Conservation (phyloP, 1,140 invertebrate species). For the Cyphomyrmex costatus region DNA sequence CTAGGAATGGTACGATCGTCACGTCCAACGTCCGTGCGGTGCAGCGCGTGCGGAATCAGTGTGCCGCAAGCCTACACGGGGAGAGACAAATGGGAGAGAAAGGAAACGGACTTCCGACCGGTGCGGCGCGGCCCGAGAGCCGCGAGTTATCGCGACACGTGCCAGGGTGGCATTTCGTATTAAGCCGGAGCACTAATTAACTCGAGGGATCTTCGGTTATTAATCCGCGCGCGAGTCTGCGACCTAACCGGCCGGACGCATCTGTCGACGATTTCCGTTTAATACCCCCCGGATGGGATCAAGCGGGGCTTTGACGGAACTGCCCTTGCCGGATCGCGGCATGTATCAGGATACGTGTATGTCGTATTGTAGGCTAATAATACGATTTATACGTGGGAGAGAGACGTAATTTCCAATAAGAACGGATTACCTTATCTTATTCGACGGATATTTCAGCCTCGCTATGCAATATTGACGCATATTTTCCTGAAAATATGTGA, state of each 20-base stretch:
- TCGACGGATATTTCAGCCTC: neutral
- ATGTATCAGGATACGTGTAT: neutral
- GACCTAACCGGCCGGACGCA: constrained; percentile 48
- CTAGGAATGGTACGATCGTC: constrained; percentile 59
- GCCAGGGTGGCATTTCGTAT: constrained; percentile 58
- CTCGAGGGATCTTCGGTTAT: constrained; percentile 59
- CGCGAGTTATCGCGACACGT: constrained; percentile 63
- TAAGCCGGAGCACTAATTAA: constrained; percentile 62
- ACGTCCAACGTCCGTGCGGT: constrained; percentile 49
- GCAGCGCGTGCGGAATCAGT: constrained; percentile 38
- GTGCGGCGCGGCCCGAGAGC: neutral
- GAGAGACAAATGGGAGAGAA: neutral
- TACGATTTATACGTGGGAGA: neutral
- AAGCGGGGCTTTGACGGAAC: constrained; percentile 44
- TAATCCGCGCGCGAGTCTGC: constrained; percentile 50
- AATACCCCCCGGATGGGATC: constrained; percentile 44
- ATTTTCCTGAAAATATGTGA: neutral
- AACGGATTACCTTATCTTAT: neutral
- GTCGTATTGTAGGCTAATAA: constrained; percentile 1
- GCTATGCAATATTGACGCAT: neutral
- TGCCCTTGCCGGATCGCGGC: constrained; percentile 23
- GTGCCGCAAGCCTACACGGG: neutral
- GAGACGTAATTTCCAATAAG: constrained; percentile 1
- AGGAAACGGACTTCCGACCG: constrained; percentile 32
- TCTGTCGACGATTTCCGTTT: constrained; percentile 63